phyloP scores from a whole-genome alignment of 2,888 invertebrate genomes.

The Erebia palarica region DNA sequence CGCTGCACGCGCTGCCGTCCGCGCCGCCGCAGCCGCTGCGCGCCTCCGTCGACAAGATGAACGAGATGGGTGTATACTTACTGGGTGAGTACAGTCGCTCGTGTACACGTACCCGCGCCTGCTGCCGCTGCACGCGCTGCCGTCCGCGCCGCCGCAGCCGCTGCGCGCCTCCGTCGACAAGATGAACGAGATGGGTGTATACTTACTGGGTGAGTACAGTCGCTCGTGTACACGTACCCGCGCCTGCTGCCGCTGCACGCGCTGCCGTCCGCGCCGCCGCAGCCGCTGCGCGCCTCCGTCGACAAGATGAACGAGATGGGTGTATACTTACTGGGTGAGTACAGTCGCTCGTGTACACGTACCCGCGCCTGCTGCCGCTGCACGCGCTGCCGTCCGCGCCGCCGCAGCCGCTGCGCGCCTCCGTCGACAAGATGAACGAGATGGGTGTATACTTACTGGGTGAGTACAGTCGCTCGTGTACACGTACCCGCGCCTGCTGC shows the following conservation, averaged over 20 bases:
- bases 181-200: slow-evolving; percentile 93
- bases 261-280: slow-evolving; percentile 66
- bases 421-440: slow-evolving; percentile 92
- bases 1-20: slow-evolving; percentile 86
- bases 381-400: slow-evolving; percentile 82
- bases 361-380: slow-evolving; percentile 94
- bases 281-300: slow-evolving; percentile 88
- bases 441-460: slow-evolving; percentile 95
- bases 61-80: slow-evolving; percentile 93
- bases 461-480: slow-evolving; percentile 91
- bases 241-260: slow-evolving; percentile 92
- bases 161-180: slow-evolving; percentile 94
- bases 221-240: slow-evolving; percentile 96
- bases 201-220: slow-evolving; percentile 91
- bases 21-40: slow-evolving; percentile 78
- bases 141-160: slow-evolving; percentile 54
- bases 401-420: slow-evolving; percentile 86
- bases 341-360: slow-evolving; percentile 93
- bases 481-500: slow-evolving; percentile 96
- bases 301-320: slow-evolving; percentile 94
- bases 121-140: slow-evolving; percentile 89
- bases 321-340: slow-evolving; percentile 92
- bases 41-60: slow-evolving; percentile 93
- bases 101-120: slow-evolving; percentile 96
- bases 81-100: slow-evolving; percentile 91